These are phyloP conservation scores for Diadophis punctatus DNA, from an alignment of 2,113 vertebrate species.

Conservation along the genomic window DNA sequence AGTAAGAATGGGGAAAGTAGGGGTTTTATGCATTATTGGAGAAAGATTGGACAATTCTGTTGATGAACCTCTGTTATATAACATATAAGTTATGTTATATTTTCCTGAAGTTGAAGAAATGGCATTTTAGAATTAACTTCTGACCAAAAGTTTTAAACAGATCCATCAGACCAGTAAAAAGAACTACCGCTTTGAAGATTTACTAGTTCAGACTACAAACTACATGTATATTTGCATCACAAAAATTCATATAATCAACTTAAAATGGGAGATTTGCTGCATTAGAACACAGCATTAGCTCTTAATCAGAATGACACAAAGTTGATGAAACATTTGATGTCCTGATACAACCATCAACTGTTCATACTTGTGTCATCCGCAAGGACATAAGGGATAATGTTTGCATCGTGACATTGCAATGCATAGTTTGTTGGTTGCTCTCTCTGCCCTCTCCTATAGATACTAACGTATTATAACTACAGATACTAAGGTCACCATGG, in stretches of 20 bases:
- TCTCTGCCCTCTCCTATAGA: not conserved
- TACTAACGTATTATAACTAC: not conserved
- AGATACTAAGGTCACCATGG: not conserved
- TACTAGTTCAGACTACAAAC: not conserved
- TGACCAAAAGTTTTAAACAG: not conserved
- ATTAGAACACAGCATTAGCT: not conserved
- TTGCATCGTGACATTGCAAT: not conserved
- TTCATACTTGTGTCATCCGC: not conserved
- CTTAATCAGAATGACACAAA: not conserved
- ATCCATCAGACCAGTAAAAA: not conserved
- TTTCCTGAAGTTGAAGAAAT: not conserved
- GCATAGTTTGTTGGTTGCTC: not conserved
- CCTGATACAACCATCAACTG: not conserved
- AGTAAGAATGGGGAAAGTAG: not conserved
- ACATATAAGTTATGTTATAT: not conserved
- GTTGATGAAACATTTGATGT: not conserved
- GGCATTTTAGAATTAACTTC: not conserved
- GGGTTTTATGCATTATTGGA: not conserved
- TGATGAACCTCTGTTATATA: not conserved
- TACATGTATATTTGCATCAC: not conserved
- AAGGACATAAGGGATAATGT: not conserved
- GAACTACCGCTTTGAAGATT: not conserved
- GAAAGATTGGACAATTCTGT: not conserved
- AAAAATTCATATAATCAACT: not conserved
- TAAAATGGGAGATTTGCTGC: not conserved